Evolutionary conservation across 2,113 vertebrate genomes (phyloP).

Genomic region (Vireo altiloquus): DNA sequence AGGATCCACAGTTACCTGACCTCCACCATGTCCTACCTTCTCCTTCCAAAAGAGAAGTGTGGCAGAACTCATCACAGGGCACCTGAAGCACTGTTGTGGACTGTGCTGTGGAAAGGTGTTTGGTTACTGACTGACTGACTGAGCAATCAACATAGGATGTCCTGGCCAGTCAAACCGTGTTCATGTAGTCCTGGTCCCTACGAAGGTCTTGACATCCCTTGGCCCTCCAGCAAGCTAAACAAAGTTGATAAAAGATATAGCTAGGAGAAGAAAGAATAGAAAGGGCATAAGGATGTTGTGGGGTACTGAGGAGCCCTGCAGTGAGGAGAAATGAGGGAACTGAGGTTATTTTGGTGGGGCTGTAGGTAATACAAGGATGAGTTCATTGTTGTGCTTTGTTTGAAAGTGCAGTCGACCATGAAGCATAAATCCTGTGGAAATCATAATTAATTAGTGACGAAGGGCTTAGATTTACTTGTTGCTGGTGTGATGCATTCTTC

Average conservation of each 20-base stretch:
- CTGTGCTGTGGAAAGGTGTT: not conserved
- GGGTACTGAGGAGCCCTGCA: not conserved
- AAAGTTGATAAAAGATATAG: not conserved
- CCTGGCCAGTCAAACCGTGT: not conserved
- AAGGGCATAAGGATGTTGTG: not conserved
- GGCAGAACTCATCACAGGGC: not conserved
- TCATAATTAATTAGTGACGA: conserved; percentile 5
- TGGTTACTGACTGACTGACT: not conserved
- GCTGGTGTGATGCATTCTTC: not conserved
- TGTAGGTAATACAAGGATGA: not conserved
- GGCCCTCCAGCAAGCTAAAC: not conserved
- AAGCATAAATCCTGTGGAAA: conserved; percentile 11
- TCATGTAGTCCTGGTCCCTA: not conserved
- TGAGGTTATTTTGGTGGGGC: not conserved
- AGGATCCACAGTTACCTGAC: not conserved
- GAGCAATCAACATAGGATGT: not conserved
- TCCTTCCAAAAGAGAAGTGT: not conserved
- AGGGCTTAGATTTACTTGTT: not conserved
- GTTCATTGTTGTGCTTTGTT: not conserved
- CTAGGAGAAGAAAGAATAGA: not conserved
- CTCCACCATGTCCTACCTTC: not conserved
- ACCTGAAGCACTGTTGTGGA: not conserved
- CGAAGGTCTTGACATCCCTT: not conserved
- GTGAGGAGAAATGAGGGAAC: not conserved
- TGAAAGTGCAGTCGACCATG: not conserved